Percentiles rank a stretch among this genome's conserved stretches.
phyloP scores from a whole-genome alignment of 2,113 vertebrate species.

The Cebus imitator region DNA sequence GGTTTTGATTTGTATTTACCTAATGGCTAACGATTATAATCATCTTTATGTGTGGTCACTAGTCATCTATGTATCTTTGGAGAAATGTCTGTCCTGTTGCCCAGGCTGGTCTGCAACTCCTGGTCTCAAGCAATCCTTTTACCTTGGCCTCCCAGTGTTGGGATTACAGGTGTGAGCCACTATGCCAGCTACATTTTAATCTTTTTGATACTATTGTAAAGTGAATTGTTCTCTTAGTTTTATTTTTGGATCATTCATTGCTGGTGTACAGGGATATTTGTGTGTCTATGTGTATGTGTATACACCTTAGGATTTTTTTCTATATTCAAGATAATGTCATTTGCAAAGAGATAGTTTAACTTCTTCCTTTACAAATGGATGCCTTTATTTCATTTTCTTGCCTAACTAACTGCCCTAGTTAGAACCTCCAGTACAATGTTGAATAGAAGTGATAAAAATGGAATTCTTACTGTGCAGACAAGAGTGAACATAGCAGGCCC shows the following conservation, averaged over 20 bases:
- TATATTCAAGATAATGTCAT: background rate
- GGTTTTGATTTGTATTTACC: background rate
- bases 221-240: background rate
- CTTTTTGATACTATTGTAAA: background rate
- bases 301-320: background rate
- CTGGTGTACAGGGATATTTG: background rate
- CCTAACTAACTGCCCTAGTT: background rate
- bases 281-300: background rate
- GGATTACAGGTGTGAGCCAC: no score
- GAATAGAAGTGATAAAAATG: background rate
- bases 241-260: background rate
- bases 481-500: background rate
- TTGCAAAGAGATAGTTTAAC: background rate
- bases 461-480: background rate
- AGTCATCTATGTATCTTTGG: background rate
- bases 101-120: no score
- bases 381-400: conserved; percentile 18
- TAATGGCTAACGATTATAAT: background rate
- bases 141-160: no score
- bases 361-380: background rate
- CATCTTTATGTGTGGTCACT: background rate
- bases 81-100: background rate
- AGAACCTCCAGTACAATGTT: background rate
- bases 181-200: background rate
- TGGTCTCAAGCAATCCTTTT: no score